Conservation (phyloP, 2,113 vertebrate species). For the Hirundichthys speculiger region DNA sequence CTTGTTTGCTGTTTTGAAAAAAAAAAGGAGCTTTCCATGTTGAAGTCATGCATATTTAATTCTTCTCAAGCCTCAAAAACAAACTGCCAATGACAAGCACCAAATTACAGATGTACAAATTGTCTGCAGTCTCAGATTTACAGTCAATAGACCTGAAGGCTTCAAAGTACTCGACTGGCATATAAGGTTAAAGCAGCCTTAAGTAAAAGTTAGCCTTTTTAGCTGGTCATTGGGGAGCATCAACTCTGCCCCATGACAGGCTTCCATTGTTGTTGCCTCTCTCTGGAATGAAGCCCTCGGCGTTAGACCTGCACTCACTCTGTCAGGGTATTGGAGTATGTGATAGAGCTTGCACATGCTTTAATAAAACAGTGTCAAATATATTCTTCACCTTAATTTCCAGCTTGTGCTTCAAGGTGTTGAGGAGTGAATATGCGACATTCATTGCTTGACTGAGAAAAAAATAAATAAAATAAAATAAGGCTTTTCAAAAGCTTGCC, state of each 20-base stretch:
- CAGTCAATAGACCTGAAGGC: slow-evolving; percentile 37
- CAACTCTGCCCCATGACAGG: slow-evolving; percentile 45
- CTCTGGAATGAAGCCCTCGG: slow-evolving; percentile 61
- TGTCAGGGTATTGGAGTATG: slow-evolving; percentile 68
- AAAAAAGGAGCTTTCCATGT: slow-evolving; percentile 57
- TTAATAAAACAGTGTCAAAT: slow-evolving; percentile 59
- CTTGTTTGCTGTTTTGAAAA: slow-evolving; percentile 66
- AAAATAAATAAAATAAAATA: background rate
- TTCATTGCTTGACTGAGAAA: slow-evolving; percentile 13
- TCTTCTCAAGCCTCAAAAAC: slow-evolving; percentile 62
- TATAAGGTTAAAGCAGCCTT: slow-evolving; percentile 60
- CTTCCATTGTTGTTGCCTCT: slow-evolving; percentile 58
- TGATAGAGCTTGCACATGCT: slow-evolving; percentile 49
- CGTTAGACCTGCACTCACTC: slow-evolving; percentile 55
- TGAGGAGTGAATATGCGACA: slow-evolving; percentile 27
- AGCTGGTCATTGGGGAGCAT: slow-evolving; percentile 6
- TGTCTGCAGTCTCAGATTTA: slow-evolving; percentile 41
- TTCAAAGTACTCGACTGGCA: slow-evolving; percentile 35
- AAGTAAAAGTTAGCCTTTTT: slow-evolving; percentile 34
- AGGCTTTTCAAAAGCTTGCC: slow-evolving; percentile 24
- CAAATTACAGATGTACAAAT: slow-evolving; percentile 66
- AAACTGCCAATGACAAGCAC: slow-evolving; percentile 59
- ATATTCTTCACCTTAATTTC: slow-evolving; percentile 52
- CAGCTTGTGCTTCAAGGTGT: slow-evolving; percentile 47
- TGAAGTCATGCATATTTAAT: slow-evolving; percentile 72